phyloP scores from a whole-genome alignment of 2,113 vertebrate genomes.

The Rhabdomys dilectus region DNA sequence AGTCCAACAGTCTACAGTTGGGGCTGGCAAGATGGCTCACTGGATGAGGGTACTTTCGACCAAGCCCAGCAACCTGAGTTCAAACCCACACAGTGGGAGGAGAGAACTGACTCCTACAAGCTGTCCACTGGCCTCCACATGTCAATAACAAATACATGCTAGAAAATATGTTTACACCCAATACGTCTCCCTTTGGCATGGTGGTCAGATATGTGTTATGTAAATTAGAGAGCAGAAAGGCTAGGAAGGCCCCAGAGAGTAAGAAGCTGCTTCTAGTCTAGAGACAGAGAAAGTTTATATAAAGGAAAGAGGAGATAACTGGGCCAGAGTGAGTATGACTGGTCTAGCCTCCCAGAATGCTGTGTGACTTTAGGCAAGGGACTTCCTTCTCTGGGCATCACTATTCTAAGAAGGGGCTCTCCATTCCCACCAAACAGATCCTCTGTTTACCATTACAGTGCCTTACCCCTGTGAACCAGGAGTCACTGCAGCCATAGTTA shows the following conservation, averaged over 20 bases:
- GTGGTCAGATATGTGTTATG: background rate
- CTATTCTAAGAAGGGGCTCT: too few relatives aligned
- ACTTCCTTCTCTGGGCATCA: background rate
- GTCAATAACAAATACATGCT: background rate
- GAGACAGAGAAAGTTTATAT: background rate
- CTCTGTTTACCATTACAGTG: rapidly evolving
- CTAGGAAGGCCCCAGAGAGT: background rate
- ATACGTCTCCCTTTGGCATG: background rate
- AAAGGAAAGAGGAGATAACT: background rate
- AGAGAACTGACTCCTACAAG: too few relatives aligned
- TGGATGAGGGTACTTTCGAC: background rate
- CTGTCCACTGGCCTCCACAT: background rate
- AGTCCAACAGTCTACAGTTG: background rate
- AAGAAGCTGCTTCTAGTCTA: background rate
- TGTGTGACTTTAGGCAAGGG: background rate
- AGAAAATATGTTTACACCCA: background rate
- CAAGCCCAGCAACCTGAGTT: background rate
- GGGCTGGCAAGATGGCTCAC: background rate
- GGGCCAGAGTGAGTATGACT: background rate
- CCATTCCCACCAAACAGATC: rapidly evolving
- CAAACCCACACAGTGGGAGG: background rate
- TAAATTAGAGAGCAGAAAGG: constrained; percentile 40
- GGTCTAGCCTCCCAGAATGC: background rate
- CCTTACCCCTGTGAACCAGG: too few relatives aligned
- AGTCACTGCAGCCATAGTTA: rapidly evolving